phyloP scores from a whole-genome alignment of 2,113 vertebrate species.

The Chaetorhynchus papuensis region DNA sequence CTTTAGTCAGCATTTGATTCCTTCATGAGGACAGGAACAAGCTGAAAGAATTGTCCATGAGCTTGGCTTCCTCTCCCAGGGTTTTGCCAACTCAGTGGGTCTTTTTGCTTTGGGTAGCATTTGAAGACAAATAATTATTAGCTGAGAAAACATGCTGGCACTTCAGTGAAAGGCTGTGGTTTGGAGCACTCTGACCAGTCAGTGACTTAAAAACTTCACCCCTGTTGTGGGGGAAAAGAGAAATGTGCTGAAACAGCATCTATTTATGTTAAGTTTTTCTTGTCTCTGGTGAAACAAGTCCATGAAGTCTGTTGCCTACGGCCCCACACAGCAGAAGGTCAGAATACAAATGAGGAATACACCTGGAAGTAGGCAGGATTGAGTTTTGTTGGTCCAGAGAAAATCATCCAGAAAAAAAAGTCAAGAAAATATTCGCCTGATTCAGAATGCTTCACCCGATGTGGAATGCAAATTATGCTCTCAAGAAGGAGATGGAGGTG shows the following conservation, averaged over 20 bases:
- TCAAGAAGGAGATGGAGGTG: not conserved
- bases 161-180: not conserved
- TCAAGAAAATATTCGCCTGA: not conserved
- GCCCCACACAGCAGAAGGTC: not conserved
- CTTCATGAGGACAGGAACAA: not conserved
- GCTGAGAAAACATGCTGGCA: not conserved
- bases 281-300: not conserved
- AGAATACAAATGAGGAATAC: not conserved
- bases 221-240: not conserved
- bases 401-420: not conserved
- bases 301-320: not conserved
- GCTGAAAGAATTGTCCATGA: not conserved
- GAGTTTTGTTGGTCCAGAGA: not conserved
- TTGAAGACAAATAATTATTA: slow-evolving; percentile 47
- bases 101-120: slow-evolving; percentile 6
- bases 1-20: not conserved
- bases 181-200: slow-evolving; percentile 4
- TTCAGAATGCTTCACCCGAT: not conserved
- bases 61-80: not conserved
- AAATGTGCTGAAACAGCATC: slow-evolving; percentile 48
- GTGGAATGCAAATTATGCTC: not conserved
- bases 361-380: not conserved
- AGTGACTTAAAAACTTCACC: not conserved
- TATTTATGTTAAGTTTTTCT: not conserved
- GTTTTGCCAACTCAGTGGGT: not conserved